Conservation (phyloP, 2,797 vertebrate genomes). For the Bovichtus variegatus region DNA sequence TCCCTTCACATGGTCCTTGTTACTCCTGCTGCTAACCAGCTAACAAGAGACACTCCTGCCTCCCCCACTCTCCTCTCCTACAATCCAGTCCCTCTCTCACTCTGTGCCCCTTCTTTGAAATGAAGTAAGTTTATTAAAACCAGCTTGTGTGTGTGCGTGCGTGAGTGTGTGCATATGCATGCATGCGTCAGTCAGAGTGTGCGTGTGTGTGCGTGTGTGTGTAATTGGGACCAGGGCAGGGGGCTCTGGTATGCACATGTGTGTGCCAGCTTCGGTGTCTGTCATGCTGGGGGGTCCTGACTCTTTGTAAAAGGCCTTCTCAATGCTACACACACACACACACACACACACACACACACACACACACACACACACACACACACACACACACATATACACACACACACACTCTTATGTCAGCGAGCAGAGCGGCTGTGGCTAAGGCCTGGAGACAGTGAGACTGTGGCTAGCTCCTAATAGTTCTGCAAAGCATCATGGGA, state of each 20-base stretch:
- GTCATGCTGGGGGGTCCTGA: slow-evolving; percentile 78
- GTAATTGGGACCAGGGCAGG: slow-evolving; percentile 76
- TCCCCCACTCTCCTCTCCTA: slow-evolving; percentile 58
- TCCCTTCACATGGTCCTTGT: slow-evolving; percentile 86
- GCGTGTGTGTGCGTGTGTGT: slow-evolving; percentile 16
- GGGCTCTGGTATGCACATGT: slow-evolving; percentile 86
- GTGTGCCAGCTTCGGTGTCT: slow-evolving; percentile 84
- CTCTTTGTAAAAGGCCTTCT: slow-evolving; percentile 63
- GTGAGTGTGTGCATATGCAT: background rate
- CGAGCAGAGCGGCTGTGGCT: slow-evolving; percentile 63
- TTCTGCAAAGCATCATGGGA: slow-evolving; percentile 78
- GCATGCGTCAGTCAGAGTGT: background rate
- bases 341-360: slow-evolving; percentile 32
- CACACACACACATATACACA: slow-evolving; percentile 32
- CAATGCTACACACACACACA: slow-evolving; percentile 31
- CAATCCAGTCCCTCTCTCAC: slow-evolving; percentile 41
- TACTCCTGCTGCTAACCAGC: slow-evolving; percentile 81
- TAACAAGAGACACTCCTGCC: slow-evolving; percentile 76
- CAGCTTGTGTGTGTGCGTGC: slow-evolving; percentile 65
- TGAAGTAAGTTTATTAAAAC: slow-evolving; percentile 83
- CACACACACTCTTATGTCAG: slow-evolving; percentile 50
- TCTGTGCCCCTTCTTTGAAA: slow-evolving; percentile 70
- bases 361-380: slow-evolving; percentile 31
- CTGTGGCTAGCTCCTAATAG: slow-evolving; percentile 76
- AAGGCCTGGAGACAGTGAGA: slow-evolving; percentile 74